These are phyloP conservation scores for Silurus glanis DNA, from an alignment of 2,113 vertebrate genomes.

Conservation along the genomic window DNA sequence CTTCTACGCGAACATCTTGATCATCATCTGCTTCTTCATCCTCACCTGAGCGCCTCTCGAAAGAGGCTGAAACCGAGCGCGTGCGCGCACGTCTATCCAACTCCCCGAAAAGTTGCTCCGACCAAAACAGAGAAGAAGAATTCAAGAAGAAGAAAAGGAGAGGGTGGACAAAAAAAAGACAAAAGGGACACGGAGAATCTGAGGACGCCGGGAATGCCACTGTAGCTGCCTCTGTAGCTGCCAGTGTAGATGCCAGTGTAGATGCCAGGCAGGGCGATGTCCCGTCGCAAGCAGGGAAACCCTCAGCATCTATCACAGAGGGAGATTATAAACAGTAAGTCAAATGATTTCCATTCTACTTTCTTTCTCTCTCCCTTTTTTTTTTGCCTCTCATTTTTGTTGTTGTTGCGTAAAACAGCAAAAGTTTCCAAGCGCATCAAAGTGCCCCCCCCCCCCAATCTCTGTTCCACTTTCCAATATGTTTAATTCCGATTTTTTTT, in stretches of 20 bases:
- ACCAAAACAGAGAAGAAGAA: slow-evolving; percentile 60
- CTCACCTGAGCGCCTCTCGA: slow-evolving; percentile 10
- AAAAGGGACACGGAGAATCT: slow-evolving; percentile 63
- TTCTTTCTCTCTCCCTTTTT: not conserved
- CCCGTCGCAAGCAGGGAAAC: slow-evolving; percentile 99
- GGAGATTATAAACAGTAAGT: slow-evolving; percentile 93
- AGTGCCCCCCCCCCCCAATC: not conserved
- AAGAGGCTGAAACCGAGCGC: not conserved
- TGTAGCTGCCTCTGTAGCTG: slow-evolving; percentile 89
- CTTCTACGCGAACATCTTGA: not conserved
- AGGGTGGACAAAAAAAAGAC: slow-evolving; percentile 53
- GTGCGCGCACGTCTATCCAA: not conserved
- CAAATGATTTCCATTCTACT: not conserved
- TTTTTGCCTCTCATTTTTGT: not conserved
- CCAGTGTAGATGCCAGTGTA: slow-evolving; percentile 89
- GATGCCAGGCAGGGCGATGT: slow-evolving; percentile 99
- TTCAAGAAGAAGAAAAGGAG: slow-evolving; percentile 29
- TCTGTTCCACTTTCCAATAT: not conserved
- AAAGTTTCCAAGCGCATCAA: not conserved
- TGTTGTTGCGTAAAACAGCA: not conserved
- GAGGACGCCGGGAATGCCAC: slow-evolving; percentile 86
- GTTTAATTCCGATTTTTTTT: not conserved
- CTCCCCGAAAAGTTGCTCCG: slow-evolving; percentile 28
- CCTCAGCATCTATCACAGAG: slow-evolving; percentile 99
- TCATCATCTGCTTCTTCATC: not conserved